Evolutionary conservation across 2,113 vertebrate species (phyloP).

Genomic region (Paralichthys olivaceus): DNA sequence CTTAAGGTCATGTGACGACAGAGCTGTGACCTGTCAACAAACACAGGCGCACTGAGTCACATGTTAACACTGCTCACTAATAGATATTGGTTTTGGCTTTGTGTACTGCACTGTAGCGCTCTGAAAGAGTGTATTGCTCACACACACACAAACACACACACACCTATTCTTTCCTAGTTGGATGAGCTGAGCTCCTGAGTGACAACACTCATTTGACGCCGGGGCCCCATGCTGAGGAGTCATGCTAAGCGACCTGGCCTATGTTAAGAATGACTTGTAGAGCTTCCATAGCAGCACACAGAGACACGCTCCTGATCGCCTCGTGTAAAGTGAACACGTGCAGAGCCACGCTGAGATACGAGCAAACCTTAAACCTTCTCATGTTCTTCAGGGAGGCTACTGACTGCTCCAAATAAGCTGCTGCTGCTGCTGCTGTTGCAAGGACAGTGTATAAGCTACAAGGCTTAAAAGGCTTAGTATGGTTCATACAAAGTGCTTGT

Average conservation of each 20-base stretch:
- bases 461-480: background rate
- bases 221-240: slow-evolving; percentile 31
- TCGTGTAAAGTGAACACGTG: background rate
- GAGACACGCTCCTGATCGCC: slow-evolving; percentile 24
- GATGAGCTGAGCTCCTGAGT: slow-evolving; percentile 15
- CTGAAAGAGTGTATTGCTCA: background rate
- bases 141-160: slow-evolving; percentile 5
- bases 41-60: slow-evolving; percentile 15
- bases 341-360: slow-evolving; percentile 15
- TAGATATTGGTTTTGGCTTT: slow-evolving; percentile 32
- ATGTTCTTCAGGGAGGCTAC: background rate
- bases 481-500: background rate
- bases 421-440: background rate
- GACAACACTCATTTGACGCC: slow-evolving; percentile 26
- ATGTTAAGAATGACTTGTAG: slow-evolving; percentile 30
- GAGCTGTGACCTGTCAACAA: slow-evolving; percentile 48
- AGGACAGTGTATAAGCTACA: background rate
- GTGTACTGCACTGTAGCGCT: background rate
- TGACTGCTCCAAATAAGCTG: background rate
- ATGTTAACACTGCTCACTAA: slow-evolving; percentile 5
- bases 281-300: background rate
- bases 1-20: slow-evolving; percentile 59
- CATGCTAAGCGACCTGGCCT: slow-evolving; percentile 22
- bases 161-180: background rate
- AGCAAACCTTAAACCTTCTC: slow-evolving; percentile 8